These are phyloP conservation scores for Heliconius charithonia DNA, from an alignment of 2,888 invertebrate genomes.

Conservation along the genomic window DNA sequence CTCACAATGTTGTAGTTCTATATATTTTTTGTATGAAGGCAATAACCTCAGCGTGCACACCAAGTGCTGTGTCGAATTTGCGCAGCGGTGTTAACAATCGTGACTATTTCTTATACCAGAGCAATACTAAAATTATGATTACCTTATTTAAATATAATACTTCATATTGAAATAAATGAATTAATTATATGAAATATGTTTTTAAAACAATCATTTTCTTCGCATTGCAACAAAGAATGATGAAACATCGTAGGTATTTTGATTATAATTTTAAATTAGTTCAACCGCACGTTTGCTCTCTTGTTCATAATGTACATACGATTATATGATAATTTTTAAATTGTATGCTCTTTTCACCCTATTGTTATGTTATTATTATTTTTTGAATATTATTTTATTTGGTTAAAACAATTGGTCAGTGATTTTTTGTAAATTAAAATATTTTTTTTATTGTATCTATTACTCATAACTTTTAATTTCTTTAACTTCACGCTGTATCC, in stretches of 20 bases:
- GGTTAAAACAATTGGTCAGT: neutral
- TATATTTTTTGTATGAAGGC: neutral
- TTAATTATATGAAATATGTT: neutral
- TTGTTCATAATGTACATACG: neutral
- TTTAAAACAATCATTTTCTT: neutral
- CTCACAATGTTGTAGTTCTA: neutral
- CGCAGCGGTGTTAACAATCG: neutral
- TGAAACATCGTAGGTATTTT: neutral
- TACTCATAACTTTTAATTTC: neutral
- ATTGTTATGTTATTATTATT: neutral
- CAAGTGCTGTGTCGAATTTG: neutral
- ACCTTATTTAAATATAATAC: neutral
- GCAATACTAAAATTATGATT: neutral
- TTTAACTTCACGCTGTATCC: neutral
- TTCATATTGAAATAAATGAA: slow-evolving; percentile 1
- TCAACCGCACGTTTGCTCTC: slow-evolving; percentile 1
- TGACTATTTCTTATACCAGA: neutral
- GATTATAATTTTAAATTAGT: slow-evolving; percentile 2
- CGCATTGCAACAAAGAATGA: neutral
- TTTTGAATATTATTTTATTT: neutral
- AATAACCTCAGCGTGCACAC: neutral
- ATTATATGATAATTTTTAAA: neutral
- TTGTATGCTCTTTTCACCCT: neutral
- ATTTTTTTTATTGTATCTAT: too few species aligned
- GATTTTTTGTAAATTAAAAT: too few species aligned